Evolutionary conservation across 2,113 vertebrate species (phyloP), one percentile per base, ranked within the genome.

Genomic region (Condylura cristata): DNA sequence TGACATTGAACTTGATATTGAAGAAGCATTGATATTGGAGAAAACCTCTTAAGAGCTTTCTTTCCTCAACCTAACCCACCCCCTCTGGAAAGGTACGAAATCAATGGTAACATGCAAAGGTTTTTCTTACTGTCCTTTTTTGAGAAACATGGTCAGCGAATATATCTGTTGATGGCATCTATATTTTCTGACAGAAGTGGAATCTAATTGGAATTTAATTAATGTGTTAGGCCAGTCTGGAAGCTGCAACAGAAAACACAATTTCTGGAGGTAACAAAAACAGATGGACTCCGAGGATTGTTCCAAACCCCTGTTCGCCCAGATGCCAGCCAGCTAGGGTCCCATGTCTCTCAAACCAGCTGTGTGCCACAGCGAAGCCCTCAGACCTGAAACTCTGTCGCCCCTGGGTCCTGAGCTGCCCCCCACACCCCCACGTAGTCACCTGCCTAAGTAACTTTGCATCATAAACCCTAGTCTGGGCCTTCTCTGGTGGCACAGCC

Each of bases 181-280:
- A 44, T 71, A 30, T 81, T 71, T 92, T 86, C 86, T 48, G 65
- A 92, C 44, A 18, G 61, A 12, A n/a, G 80, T 87, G 39, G 34
- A 84, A 58, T 86, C 83, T 56, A 51, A 90, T 51, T 28, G 61
- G 7, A n/a, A 86, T 63, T 37, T 85, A 34, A 83, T 79, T 82
- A 76, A 68, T 89, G 32, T 65, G 71, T 86, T 88, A 39, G 87
- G 66, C 81, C 66, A 53, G 46, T 46, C 92, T 76, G 78, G 87
- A 63, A 92, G 61, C 61, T 79, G 74, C n/a, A 48, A 28, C 17
- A 24, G 60, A 68, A 91, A 83, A 76, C 37, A 41, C 17, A 18
- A 13, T 79, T 89, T 74, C 68, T 75, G 75, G 51, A 32, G 48
- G 56, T 41, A 61, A 75, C 60, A 79, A 85, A 28, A 82, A 85